Percentiles rank a stretch among this genome's conserved stretches.
These are phyloP conservation scores for Homarus americanus DNA, from an alignment of 1,140 invertebrate genomes.

Conservation along the genomic window DNA sequence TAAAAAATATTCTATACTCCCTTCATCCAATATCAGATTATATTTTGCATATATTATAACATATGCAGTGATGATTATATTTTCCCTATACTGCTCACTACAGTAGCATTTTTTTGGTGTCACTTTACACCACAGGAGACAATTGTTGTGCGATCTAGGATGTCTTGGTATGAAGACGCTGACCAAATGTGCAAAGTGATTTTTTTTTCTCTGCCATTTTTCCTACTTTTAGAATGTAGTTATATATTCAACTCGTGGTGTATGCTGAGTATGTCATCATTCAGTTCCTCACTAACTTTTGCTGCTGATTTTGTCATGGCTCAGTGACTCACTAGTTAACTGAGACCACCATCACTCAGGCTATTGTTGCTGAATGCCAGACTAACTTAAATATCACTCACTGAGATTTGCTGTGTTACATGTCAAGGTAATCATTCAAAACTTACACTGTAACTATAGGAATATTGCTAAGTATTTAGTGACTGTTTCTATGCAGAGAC, in stretches of 20 bases:
- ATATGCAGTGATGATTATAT: neutral
- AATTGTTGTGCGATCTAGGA: neutral
- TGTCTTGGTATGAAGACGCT: neutral
- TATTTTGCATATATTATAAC: neutral
- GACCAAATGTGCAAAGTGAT: neutral
- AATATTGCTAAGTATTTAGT: neutral
- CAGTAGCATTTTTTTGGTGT: neutral
- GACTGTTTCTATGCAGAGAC: neutral
- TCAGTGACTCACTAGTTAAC: neutral
- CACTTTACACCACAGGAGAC: neutral
- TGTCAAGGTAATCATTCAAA: neutral
- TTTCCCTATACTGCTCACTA: neutral
- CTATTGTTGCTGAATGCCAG: neutral
- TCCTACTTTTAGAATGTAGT: neutral
- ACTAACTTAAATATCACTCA: neutral
- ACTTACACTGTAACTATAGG: neutral
- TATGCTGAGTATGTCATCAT: neutral
- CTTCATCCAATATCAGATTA: neutral
- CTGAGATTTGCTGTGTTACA: neutral
- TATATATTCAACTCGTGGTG: neutral
- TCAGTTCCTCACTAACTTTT: neutral
- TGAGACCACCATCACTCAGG: neutral
- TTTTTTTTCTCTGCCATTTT: neutral
- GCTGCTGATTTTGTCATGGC: neutral
- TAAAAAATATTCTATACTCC: neutral